Evolutionary conservation across 1,140 invertebrate genomes (phyloP).

Genomic region (Diorhabda elongata): DNA sequence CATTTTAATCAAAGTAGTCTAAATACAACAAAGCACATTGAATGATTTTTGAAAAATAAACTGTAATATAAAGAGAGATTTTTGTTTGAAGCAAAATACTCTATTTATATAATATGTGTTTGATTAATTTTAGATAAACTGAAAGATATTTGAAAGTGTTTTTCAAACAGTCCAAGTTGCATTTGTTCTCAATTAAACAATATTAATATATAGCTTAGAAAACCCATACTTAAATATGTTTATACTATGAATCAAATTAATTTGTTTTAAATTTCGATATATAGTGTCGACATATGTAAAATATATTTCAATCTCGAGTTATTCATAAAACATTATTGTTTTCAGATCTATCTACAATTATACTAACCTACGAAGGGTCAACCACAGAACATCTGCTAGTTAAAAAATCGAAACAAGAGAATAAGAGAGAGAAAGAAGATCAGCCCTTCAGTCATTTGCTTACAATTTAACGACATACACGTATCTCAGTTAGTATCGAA

Average conservation of each 20-base stretch:
- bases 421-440: conserved; percentile 13
- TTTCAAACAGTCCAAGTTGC: not conserved
- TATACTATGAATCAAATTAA: too few species aligned
- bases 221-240: too few species aligned
- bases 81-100: not conserved
- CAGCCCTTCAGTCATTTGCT: conserved; percentile 13
- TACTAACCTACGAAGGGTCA: conserved; percentile 15
- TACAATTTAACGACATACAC: conserved; percentile 12
- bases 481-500: conserved; percentile 13
- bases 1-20: too few species aligned
- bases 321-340: conserved; percentile 9
- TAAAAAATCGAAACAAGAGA: conserved; percentile 11
- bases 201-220: not conserved
- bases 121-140: not conserved
- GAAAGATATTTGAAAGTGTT: not conserved
- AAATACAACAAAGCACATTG: too few species aligned
- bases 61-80: too few species aligned
- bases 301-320: not conserved
- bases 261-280: not conserved
- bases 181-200: not conserved
- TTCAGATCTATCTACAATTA: conserved; percentile 22
- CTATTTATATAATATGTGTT: not conserved
- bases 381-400: conserved; percentile 20
- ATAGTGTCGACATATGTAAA: not conserved
- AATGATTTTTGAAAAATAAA: too few species aligned